phyloP scores from a whole-genome alignment of 35 echinoderm and acorn worm genomes.

The Acanthaster planci region DNA sequence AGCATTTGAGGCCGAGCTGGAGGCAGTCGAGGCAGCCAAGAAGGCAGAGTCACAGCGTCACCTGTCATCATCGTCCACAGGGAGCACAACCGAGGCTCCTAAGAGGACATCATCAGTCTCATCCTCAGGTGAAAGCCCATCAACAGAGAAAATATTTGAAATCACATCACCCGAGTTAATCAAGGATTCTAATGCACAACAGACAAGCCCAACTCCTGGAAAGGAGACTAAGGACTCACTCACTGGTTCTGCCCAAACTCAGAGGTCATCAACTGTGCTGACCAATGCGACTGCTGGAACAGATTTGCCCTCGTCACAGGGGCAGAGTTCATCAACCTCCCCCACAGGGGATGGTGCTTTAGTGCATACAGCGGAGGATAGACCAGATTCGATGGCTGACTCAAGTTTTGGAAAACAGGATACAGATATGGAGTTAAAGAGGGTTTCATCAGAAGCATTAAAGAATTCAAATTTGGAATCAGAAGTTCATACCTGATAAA shows the following conservation, averaged over 20 bases:
- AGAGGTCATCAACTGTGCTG: neutral
- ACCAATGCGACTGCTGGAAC: too few species aligned
- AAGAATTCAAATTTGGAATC: too few species aligned
- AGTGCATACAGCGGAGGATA: neutral
- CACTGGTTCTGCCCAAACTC: too few species aligned
- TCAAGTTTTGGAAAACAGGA: neutral
- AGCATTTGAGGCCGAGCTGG: conserved; percentile 43
- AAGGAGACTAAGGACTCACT: neutral
- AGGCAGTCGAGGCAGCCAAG: conserved; percentile 10
- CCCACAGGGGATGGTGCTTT: neutral
- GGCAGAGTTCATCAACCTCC: neutral
- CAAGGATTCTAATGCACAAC: neutral
- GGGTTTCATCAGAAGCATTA: too few species aligned
- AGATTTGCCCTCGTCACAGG: neutral
- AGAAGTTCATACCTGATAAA: too few species aligned
- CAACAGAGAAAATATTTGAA: too few species aligned
- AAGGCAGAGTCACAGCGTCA: neutral
- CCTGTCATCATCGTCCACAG: neutral
- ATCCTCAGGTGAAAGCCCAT: too few species aligned
- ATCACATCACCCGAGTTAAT: too few species aligned
- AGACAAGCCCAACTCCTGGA: neutral
- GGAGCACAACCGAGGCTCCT: neutral
- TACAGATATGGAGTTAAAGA: neutral
- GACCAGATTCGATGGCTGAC: neutral
- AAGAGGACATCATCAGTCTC: neutral